phyloP scores from a whole-genome alignment of 2,113 vertebrate species.

The Oxygymnocypris stewartii region DNA sequence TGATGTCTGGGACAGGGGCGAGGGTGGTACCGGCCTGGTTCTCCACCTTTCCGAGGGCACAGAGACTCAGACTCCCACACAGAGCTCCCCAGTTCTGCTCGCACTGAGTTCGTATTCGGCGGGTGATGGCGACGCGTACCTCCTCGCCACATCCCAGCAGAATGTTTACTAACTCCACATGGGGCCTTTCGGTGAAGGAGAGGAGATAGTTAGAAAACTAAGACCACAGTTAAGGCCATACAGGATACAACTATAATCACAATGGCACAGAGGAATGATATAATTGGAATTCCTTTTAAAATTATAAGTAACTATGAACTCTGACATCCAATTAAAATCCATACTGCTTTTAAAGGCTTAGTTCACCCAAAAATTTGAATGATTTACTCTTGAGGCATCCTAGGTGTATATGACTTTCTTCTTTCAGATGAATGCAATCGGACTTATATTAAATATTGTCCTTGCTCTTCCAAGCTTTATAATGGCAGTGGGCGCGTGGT shows the following conservation, averaged over 20 bases:
- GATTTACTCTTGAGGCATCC: too few relatives aligned
- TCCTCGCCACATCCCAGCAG: constrained; percentile 87
- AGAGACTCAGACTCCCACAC: constrained; percentile 85
- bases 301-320: not conserved
- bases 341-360: not conserved
- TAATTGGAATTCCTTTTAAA: not conserved
- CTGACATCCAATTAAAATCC: not conserved
- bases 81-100: constrained; percentile 89
- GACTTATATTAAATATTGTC: too few relatives aligned
- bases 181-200: constrained; percentile 74
- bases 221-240: not conserved
- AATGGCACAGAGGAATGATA: not conserved
- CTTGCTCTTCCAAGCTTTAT: too few relatives aligned
- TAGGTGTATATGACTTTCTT: too few relatives aligned
- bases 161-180: constrained; percentile 92
- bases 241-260: not conserved
- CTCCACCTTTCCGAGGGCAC: constrained; percentile 62
- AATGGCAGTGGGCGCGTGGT: too few relatives aligned
- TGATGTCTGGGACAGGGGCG: constrained; percentile 42
- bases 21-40: constrained; percentile 6
- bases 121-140: constrained; percentile 81
- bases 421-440: too few relatives aligned
- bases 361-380: too few relatives aligned
- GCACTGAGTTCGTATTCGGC: constrained; percentile 83
- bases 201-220: not conserved